Evolutionary conservation across 2,888 invertebrate species (phyloP).

Genomic region (Hypsopygia costalis): DNA sequence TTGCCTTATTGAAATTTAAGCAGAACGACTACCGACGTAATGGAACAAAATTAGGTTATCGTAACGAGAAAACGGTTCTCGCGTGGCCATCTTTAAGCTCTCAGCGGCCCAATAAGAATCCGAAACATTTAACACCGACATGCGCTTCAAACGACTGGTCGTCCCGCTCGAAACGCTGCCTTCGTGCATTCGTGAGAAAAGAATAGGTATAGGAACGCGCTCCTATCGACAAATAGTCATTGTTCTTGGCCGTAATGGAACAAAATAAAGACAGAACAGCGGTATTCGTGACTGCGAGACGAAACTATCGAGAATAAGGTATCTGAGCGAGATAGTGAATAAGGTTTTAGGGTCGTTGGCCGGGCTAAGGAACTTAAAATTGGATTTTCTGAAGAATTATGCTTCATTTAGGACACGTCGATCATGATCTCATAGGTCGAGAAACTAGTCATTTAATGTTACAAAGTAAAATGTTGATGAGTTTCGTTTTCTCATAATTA

Average conservation of each 20-base stretch:
- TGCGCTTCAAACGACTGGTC: constrained; percentile 33
- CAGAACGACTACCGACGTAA: constrained; percentile 64
- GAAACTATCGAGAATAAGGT: constrained; percentile 40
- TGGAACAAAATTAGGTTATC: constrained; percentile 76
- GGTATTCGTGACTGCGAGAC: constrained; percentile 77
- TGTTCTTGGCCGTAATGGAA: constrained; percentile 78
- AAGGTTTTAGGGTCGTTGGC: constrained; percentile 77
- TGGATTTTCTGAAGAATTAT: constrained; percentile 66
- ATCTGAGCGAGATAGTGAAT: constrained; percentile 54
- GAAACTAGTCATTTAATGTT: constrained; percentile 25
- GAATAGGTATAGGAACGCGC: constrained; percentile 58
- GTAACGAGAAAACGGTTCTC: constrained; percentile 72
- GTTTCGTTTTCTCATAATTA: constrained; percentile 13
- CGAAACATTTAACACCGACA: constrained; percentile 56
- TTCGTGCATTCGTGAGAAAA: constrained; percentile 37
- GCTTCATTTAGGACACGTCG: constrained; percentile 58
- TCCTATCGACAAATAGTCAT: constrained; percentile 70
- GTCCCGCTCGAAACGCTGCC: constrained; percentile 46
- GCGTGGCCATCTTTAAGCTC: constrained; percentile 75
- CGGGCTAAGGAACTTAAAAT: constrained; percentile 73
- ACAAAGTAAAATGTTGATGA: constrained; percentile 19
- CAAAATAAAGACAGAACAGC: constrained; percentile 78
- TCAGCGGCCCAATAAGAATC: constrained; percentile 72
- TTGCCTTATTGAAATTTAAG: constrained; percentile 72
- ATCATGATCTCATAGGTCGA: constrained; percentile 39